phyloP scores from a whole-genome alignment of 2,797 vertebrate genomes.

The Tinamus major region DNA sequence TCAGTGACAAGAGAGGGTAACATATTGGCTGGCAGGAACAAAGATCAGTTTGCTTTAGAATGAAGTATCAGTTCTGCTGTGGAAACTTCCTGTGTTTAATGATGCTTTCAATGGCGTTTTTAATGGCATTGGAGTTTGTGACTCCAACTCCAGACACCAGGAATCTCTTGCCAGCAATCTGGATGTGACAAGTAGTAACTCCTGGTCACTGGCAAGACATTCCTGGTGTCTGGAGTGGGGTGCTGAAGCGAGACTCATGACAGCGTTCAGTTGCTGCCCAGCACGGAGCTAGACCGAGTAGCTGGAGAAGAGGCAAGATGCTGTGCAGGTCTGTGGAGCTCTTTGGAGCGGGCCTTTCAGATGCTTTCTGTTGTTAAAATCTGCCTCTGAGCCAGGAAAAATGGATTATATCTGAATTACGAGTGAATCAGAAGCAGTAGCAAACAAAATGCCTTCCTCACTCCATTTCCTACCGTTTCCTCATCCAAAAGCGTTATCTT shows the following conservation, averaged over 20 bases:
- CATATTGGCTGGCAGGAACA: neutral
- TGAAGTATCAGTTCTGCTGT: neutral
- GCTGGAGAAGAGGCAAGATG: neutral
- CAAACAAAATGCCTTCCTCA: fast-evolving
- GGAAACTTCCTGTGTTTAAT: neutral
- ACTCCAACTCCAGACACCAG: neutral
- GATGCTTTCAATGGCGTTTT: neutral
- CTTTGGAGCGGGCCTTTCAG: no score
- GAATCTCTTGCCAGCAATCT: slow-evolving; percentile 24
- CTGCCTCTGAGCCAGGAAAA: slow-evolving; percentile 15
- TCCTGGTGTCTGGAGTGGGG: neutral
- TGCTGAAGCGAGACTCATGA: neutral
- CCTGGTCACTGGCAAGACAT: slow-evolving; percentile 20
- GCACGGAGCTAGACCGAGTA: neutral
- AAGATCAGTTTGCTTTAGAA: neutral
- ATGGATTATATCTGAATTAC: neutral
- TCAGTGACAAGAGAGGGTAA: neutral
- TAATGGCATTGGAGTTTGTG: neutral
- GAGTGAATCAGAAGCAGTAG: neutral
- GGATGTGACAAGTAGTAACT: neutral
- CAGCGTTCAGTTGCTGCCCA: neutral
- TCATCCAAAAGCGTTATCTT: neutral
- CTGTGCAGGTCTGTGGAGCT: neutral
- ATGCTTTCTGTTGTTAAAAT: neutral
- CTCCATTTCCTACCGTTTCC: fast-evolving